Base-by-base conservation (phyloP, 2,888 invertebrate species). In the Caenorhabditis macrosperma region DNA sequence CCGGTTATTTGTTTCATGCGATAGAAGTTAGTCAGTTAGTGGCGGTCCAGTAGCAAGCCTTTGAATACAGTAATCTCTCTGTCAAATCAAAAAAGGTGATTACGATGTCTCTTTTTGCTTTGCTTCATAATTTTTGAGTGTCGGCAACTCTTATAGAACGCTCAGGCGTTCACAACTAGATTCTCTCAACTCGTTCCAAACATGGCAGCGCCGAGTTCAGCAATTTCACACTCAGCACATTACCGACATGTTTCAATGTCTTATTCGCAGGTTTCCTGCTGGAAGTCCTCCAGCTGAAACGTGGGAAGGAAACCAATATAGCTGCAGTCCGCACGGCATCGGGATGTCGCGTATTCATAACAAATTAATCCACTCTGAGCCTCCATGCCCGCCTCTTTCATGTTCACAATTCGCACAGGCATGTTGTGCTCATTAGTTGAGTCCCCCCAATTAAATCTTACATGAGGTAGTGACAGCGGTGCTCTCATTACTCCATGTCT, bases 371-470 rank as follows among this genome's bases (percentile, higher is more conserved):
- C 55, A 1, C 20, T 20, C 5, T 17, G 12, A 33, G 55, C 55
- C 33, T 6, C 35, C 10, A 9, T 4, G 17, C 17, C 15, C 20
- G 33, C 20, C 17, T 9, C 55, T 20, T 28, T 20, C 33, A 17
- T 38, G 15, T 41, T 10, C 30, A 10, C 52, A 33, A 48, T 24
- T 30, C 35, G 20, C 54, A n/a, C 17, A 7, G 17, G 24, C 33
- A 20, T 48, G 30, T n/a, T 52, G 41, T 30, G 24, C 63, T 57
- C 72, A 63, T 72, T 63, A 63, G 57, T 63, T 46, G 54, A 55
- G 55, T n/a, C 44, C 33, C 22, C 33, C 48, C 68, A 68, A 68
- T 68, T 68, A 68, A 59, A 68, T 59, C 35, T 55, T 26, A 44
- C 52, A 33, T 20, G 24, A 55, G 46, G 64, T 67, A 46, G 26